Conservation (phyloP, 2,888 invertebrate species). For the Chaetogeoica ovagalla region DNA sequence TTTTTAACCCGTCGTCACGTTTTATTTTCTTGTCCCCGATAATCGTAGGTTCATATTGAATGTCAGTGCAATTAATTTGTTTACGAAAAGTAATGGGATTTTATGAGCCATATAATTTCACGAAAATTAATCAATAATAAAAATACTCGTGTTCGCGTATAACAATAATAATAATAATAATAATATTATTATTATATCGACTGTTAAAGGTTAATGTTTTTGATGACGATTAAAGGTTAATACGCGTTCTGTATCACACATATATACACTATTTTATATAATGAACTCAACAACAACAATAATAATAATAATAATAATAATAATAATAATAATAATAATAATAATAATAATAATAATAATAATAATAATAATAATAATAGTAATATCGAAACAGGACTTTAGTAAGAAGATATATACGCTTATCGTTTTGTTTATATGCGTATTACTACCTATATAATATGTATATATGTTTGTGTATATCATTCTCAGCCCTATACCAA, state of each 20-base stretch:
- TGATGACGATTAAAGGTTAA: constrained; percentile 48
- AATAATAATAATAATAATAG: background rate
- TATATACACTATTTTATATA: background rate
- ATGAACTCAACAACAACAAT: background rate
- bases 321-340: constrained; percentile 17
- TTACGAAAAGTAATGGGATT: constrained; percentile 16
- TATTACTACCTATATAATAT: background rate
- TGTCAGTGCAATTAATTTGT: constrained; percentile 35
- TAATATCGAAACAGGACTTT: constrained; percentile 45
- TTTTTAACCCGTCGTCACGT: background rate
- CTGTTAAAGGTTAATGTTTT: constrained; percentile 49
- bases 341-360: no score
- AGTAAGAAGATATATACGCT: background rate
- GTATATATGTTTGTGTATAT: background rate
- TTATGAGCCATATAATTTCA: constrained; percentile 43
- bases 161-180: background rate
- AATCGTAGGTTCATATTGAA: constrained; percentile 11
- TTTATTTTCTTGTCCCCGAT: background rate
- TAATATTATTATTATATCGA: constrained; percentile 17
- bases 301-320: constrained; percentile 17
- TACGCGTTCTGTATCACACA: background rate
- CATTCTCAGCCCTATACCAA: constrained; percentile 25
- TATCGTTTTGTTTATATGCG: constrained; percentile 24
- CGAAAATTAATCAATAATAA: constrained; percentile 43
- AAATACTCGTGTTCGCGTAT: background rate